phyloP scores from a whole-genome alignment of 2,797 vertebrate genomes.

The Coendou prehensilis region DNA sequence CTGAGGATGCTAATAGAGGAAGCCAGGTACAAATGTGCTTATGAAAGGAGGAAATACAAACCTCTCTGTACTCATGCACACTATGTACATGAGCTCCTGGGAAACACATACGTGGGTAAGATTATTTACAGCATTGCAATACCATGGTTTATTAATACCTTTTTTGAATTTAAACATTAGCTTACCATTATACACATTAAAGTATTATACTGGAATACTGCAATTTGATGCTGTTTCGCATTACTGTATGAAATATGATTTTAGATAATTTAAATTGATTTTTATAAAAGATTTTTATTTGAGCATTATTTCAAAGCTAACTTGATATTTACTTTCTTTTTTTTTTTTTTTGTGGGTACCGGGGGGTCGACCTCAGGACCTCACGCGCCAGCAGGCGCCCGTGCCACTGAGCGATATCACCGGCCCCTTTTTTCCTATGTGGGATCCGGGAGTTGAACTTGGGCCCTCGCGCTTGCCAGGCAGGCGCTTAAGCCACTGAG shows the following conservation, averaged over 20 bases:
- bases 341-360: too few species aligned
- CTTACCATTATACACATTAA: neutral
- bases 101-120: neutral
- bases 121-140: neutral
- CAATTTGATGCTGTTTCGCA: neutral
- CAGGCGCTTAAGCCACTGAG: too few species aligned
- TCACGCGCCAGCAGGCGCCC: too few species aligned
- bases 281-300: neutral
- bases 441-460: too few species aligned
- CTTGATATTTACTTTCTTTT: neutral
- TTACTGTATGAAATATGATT: neutral
- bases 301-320: neutral
- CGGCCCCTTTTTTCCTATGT: too few species aligned
- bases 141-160: neutral
- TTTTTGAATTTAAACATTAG: neutral
- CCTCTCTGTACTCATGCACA: accelerated
- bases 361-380: too few species aligned
- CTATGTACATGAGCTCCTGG: neutral
- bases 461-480: too few species aligned
- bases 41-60: neutral
- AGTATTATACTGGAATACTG: neutral
- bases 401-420: too few species aligned
- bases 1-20: neutral
- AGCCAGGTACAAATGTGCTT: neutral
- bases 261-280: neutral